These are phyloP conservation scores for Sorex araneus DNA, from an alignment of 2,113 vertebrate genomes.

Conservation along the genomic window DNA sequence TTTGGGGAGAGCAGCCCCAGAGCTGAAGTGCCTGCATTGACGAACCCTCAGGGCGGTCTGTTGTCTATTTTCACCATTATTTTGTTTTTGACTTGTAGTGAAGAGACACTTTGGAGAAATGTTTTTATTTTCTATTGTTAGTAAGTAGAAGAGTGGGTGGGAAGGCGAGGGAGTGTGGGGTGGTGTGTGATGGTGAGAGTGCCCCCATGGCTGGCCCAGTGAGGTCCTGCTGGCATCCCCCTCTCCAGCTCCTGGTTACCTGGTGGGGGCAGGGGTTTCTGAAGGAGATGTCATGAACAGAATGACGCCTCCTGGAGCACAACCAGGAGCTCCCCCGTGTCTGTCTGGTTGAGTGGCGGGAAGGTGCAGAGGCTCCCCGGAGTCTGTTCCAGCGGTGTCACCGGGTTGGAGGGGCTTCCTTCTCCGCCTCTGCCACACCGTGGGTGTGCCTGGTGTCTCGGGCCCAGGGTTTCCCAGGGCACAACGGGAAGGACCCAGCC, in stretches of 20 bases:
- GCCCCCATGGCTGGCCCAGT: neutral
- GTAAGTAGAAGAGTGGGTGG: neutral
- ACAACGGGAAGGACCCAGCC: neutral
- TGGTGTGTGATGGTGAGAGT: no score
- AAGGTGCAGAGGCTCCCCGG: neutral
- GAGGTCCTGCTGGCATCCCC: no score
- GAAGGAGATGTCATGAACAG: neutral
- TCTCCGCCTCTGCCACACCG: neutral
- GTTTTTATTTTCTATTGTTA: neutral
- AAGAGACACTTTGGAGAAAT: neutral
- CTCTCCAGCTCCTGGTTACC: neutral
- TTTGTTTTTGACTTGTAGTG: neutral
- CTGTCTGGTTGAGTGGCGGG: neutral
- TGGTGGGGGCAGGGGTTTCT: no score
- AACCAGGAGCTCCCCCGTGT: accelerated
- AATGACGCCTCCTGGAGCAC: neutral
- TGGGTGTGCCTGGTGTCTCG: neutral
- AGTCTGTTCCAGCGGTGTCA: accelerated
- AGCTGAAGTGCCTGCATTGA: no score
- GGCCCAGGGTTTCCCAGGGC: neutral
- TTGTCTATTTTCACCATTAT: neutral
- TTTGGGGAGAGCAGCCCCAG: no score
- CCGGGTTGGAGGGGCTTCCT: no score
- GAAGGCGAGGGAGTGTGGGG: neutral
- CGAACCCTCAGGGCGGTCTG: neutral